Evolutionary conservation across 2,888 invertebrate genomes (phyloP).

Genomic region (Salticus scenicus): DNA sequence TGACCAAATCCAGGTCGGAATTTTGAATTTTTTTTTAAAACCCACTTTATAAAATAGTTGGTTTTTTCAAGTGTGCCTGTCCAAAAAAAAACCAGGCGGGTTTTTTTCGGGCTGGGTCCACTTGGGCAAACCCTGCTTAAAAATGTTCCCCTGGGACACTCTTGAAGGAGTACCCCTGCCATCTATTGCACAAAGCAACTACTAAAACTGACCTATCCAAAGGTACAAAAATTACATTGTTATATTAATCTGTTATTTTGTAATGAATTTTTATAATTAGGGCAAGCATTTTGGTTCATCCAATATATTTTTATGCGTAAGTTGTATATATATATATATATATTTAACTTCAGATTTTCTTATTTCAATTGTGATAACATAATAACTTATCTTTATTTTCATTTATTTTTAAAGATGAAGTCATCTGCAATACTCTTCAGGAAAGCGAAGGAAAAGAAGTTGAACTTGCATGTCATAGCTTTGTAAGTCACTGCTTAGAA

Average conservation of each 20-base stretch:
- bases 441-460: constrained; percentile 48
- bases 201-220: no score
- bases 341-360: neutral
- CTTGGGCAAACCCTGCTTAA: no score
- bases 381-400: neutral
- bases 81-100: no score
- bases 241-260: neutral
- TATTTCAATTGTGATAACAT: neutral
- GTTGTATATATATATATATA: neutral
- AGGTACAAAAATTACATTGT: no score
- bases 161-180: no score
- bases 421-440: constrained; percentile 39
- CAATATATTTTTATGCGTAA: neutral
- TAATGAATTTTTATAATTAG: neutral
- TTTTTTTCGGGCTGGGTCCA: no score
- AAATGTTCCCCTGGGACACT: no score
- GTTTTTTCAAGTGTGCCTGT: no score
- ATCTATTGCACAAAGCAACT: no score
- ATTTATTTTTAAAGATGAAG: constrained; percentile 29
- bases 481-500: constrained; percentile 45
- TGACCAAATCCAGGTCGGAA: no score
- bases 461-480: constrained; percentile 24
- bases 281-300: neutral
- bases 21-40: no score
- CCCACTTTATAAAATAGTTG: no score